Evolutionary conservation across 2,113 vertebrate genomes (phyloP).

Genomic region (Halichoeres trimaculatus): DNA sequence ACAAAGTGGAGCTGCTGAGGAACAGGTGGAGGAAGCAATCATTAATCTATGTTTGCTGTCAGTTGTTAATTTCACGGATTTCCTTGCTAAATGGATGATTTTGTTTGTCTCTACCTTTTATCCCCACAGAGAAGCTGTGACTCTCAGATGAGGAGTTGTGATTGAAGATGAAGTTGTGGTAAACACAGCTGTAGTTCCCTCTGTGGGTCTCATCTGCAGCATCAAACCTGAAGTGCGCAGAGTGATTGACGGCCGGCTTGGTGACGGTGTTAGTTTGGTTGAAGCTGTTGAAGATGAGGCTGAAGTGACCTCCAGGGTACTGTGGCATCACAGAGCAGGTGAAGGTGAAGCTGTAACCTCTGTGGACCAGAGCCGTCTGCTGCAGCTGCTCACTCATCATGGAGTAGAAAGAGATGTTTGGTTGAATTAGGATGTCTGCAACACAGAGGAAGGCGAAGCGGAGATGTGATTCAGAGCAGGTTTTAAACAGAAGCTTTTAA

Average conservation of each 20-base stretch:
- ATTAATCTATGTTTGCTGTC: too few species aligned
- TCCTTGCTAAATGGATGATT: too few species aligned
- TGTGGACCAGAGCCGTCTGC: background rate
- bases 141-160: constrained; percentile 30
- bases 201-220: background rate
- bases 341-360: constrained; percentile 8
- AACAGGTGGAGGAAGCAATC: too few species aligned
- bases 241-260: constrained; percentile 27
- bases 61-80: too few species aligned
- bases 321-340: constrained; percentile 35
- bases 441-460: background rate
- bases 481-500: too few species aligned
- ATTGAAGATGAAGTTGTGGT: constrained; percentile 33
- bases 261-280: background rate
- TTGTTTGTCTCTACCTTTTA: background rate
- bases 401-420: background rate
- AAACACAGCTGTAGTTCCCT: constrained; percentile 38
- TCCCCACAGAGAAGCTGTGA: background rate
- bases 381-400: fast-evolving
- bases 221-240: constrained; percentile 7
- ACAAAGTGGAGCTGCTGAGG: too few species aligned
- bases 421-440: constrained; percentile 14
- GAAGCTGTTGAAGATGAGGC: constrained; percentile 10
- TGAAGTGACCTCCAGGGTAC: constrained; percentile 29
- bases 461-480: background rate